Evolutionary conservation across 2,113 vertebrate species (phyloP).

Genomic region (Corvus moneduloides): DNA sequence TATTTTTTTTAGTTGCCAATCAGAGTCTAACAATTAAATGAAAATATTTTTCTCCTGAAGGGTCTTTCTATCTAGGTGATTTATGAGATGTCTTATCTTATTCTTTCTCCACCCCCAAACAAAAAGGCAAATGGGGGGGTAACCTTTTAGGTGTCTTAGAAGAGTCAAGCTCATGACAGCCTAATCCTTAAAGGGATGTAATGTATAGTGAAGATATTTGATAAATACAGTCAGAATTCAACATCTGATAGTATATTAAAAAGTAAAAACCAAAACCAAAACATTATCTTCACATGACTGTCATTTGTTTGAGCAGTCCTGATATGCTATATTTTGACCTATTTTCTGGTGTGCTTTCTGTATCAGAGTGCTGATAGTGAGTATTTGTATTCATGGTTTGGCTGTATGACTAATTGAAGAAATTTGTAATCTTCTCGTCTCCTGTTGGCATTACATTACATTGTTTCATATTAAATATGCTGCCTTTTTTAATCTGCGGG

Average conservation of each 20-base stretch:
- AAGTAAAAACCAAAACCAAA: not conserved
- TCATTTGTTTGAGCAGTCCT: not conserved
- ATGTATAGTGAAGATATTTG: not conserved
- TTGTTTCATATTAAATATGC: constrained; percentile 54
- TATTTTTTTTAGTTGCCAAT: not conserved
- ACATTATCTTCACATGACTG: not conserved
- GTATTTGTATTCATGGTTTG: constrained; percentile 52
- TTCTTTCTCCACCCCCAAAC: not conserved
- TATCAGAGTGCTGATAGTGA: constrained; percentile 14
- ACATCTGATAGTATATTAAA: not conserved
- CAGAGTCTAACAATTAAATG: not conserved
- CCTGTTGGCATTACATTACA: constrained; percentile 42
- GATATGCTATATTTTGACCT: constrained; percentile 37
- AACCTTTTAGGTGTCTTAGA: not conserved
- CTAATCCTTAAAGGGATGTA: not conserved
- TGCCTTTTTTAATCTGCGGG: constrained; percentile 52
- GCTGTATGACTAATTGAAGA: constrained; percentile 64
- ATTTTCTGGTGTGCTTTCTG: constrained; percentile 15
- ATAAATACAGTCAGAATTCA: not conserved
- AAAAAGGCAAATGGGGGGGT: accelerated
- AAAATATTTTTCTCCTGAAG: not conserved
- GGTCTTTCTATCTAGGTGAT: not conserved
- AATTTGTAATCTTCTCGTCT: constrained; percentile 59
- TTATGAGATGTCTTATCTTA: not conserved
- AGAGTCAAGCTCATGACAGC: not conserved